Conservation (phyloP, 1,140 invertebrate genomes). For the Macrostomum lignano region DNA sequence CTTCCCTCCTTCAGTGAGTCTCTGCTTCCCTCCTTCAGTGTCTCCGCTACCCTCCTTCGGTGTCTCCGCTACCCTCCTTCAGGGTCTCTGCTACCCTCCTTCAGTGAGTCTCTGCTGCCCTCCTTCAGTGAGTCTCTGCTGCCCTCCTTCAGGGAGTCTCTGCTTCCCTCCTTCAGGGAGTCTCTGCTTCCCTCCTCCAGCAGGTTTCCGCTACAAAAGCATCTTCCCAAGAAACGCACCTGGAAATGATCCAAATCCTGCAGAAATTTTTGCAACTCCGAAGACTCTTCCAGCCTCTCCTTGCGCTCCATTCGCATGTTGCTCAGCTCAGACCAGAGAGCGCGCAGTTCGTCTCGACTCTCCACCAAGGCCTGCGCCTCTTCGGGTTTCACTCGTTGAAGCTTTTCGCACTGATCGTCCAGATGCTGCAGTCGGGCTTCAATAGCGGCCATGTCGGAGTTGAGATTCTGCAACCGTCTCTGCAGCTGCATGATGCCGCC, state of each 20-base stretch:
- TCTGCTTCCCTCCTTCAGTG: too few relatives aligned
- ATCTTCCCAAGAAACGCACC: too few relatives aligned
- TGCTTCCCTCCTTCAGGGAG: too few relatives aligned
- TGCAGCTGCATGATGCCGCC: constrained; percentile 47
- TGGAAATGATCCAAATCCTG: constrained; percentile 98
- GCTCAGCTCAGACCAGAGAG: constrained; percentile 79
- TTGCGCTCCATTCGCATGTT: constrained; percentile 71
- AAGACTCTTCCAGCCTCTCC: constrained; percentile 85
- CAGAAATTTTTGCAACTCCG: constrained; percentile 85
- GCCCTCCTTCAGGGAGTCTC: too few relatives aligned
- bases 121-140: too few relatives aligned
- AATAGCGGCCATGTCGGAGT: constrained; percentile 83
- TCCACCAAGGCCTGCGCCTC: constrained; percentile 70
- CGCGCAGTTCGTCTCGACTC: constrained; percentile 54
- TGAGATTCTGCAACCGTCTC: constrained; percentile 74
- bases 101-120: too few relatives aligned
- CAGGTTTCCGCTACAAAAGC: too few relatives aligned
- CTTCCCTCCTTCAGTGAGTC: too few relatives aligned
- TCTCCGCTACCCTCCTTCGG: too few relatives aligned
- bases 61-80: too few relatives aligned
- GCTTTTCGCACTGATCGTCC: constrained; percentile 60
- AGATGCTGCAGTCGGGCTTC: constrained; percentile 48
- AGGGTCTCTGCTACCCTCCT: too few relatives aligned
- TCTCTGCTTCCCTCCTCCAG: too few relatives aligned
- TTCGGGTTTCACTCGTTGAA: constrained; percentile 71